Percentiles rank a stretch among this genome's conserved stretches.
Evolutionary conservation across 2,888 invertebrate genomes (phyloP).

Genomic region (Osmoderma eremita): DNA sequence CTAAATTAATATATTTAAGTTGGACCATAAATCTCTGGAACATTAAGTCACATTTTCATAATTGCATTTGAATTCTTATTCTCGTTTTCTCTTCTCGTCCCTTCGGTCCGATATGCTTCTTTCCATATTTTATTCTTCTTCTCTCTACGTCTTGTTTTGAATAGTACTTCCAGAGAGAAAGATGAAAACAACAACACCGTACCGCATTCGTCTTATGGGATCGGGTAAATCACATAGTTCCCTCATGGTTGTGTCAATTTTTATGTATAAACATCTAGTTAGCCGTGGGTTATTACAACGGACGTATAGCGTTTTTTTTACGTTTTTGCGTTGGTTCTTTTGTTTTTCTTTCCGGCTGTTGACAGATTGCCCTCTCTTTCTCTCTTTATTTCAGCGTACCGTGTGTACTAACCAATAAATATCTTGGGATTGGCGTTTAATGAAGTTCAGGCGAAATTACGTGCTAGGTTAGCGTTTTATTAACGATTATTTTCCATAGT

Average conservation of each 20-base stretch:
- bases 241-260: conserved; percentile 42
- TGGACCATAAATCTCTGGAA: conserved; percentile 62
- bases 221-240: conserved; percentile 40
- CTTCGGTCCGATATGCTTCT: conserved; percentile 10
- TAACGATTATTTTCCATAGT: conserved; percentile 14
- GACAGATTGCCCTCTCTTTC: conserved; percentile 1
- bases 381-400: background rate
- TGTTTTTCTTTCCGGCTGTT: conserved; percentile 4
- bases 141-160: background rate
- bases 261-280: conserved; percentile 42
- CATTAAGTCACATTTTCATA: conserved; percentile 65
- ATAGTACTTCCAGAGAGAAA: background rate
- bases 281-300: conserved; percentile 33
- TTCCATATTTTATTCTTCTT: conserved; percentile 6
- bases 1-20: conserved; percentile 65
- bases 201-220: conserved; percentile 26
- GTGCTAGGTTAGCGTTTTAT: background rate
- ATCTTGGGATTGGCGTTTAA: conserved; percentile 27
- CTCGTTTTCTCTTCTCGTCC: conserved; percentile 32
- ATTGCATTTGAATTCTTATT: conserved; percentile 60
- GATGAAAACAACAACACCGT: conserved; percentile 2
- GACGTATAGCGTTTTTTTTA: conserved; percentile 20
- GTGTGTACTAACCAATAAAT: conserved; percentile 15
- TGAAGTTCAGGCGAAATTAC: conserved; percentile 33
- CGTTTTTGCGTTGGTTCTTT: conserved; percentile 20